Conservation (phyloP, 1,140 invertebrate species). For the Bombus affinis region DNA sequence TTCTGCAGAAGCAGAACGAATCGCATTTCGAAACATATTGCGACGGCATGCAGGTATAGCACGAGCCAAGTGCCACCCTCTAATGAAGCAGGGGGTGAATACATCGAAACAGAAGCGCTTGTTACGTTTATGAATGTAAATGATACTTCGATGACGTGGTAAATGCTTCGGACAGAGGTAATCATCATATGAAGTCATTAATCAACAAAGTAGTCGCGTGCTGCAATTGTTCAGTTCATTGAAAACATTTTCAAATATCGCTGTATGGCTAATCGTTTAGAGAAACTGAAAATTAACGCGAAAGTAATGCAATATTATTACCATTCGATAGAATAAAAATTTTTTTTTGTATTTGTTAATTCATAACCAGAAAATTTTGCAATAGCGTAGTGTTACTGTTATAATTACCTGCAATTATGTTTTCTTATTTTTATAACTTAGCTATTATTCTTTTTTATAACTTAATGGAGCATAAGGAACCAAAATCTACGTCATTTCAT, state of each 20-base stretch:
- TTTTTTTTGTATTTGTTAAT: too few relatives aligned
- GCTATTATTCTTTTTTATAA: too few relatives aligned
- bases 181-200: slow-evolving; percentile 63
- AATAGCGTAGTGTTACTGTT: too few relatives aligned
- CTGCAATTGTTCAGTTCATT: not conserved
- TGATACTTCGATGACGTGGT: slow-evolving; percentile 69
- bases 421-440: not conserved
- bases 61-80: slow-evolving; percentile 11
- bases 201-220: slow-evolving; percentile 41
- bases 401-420: too few relatives aligned
- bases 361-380: too few relatives aligned
- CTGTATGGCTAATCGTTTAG: not conserved
- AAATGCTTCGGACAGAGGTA: slow-evolving; percentile 65
- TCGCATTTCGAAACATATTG: slow-evolving; percentile 72
- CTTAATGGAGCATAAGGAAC: not conserved
- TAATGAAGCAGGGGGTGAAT: slow-evolving; percentile 31
- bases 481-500: not conserved
- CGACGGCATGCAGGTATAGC: slow-evolving; percentile 63
- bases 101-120: slow-evolving; percentile 58
- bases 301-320: not conserved
- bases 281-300: not conserved
- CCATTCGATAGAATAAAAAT: too few relatives aligned
- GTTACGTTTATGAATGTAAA: slow-evolving; percentile 66
- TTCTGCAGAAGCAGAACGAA: slow-evolving; percentile 70
- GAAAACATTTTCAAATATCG: not conserved